Base-by-base conservation (phyloP, 2,797 vertebrate species). In the Taeniopygia guttata region DNA sequence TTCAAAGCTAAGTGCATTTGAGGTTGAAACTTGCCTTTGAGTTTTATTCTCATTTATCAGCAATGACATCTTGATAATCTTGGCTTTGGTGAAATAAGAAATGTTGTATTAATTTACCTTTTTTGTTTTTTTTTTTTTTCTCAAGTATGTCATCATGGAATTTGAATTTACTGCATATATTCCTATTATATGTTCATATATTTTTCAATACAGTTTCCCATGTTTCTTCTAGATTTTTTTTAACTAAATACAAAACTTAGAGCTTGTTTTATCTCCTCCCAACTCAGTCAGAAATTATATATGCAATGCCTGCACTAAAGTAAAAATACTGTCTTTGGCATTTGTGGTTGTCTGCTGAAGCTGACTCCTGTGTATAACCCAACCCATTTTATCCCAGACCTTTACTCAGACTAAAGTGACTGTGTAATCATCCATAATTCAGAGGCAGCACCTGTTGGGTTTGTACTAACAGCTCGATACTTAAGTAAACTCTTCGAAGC, bases 371-470 rank as follows among this genome's bases (percentile, higher is more conserved):
- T 46, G 64, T 85, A 77, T 21, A 92, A 84, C 75, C 49, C 62
- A 67, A 66, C 32, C 10, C 19, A 48, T 81, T 92, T 92, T 72
- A 87, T 68, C 64, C 62, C 23, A 89, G 75, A 87, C 75, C 72
- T 90, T 84, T 89, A 87, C 60, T 85, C 82, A 66, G 87, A 55
- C 27, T 64, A 13, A 84, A 93, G 59, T 16, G 27, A 89, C 64
- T 48, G n/a, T 80, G 46, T 86, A 78, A 86, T 78, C 87, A 95
- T 69, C 51, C 87, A 84, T 86, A 88, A 93, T 89, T 93, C 75
- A 96, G 30, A 89, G 64, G 68, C 54, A 89, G 75, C 72, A 92
- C 90, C 93, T 87, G 81, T 80, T 95, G 64, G 30, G 63, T 78
- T 89, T 84, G 32, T 58, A 73, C 81, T 90, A 92, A 90, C 45